Base-by-base conservation (phyloP, 2,888 invertebrate genomes). In the Apoda limacodes region DNA sequence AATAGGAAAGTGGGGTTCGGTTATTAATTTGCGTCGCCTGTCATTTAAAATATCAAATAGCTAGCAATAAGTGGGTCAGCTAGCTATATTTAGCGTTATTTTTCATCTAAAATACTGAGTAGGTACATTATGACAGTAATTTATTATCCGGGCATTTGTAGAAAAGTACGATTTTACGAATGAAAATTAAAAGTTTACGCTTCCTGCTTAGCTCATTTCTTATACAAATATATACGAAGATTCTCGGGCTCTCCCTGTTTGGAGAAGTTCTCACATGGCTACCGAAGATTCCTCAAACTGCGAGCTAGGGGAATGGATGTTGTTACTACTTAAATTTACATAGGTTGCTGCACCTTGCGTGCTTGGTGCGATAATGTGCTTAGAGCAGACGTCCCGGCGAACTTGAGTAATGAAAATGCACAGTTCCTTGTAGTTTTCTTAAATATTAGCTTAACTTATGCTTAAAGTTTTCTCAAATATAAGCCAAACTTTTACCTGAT, bases 141-240 rank as follows among this genome's bases (percentile, higher is more conserved):
- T n/a, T n/a, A n/a, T n/a, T n/a, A n/a, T n/a, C n/a, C n/a, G 5
- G 9, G 19, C 19, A 19, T 6, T 5, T 19, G 19, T 19, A 19
- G 6, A 19, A 19, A 19, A 7, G 19, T 19, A 19, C 9, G 9
- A 19, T 19, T 5, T 47, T 48, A 48, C 43, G 37, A 45, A 41
- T 40, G 47, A 59, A 61, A 50, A 45, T 52, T 54, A 59, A 59
- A 60, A 55, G 46, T 52, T 51, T 48, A 52, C 55, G 51, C 51
- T 66, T 66, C 58, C 59, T 59, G 53, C 58, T 60, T 52, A 55
- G 48, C 66, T 70, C 64, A 71, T 71, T 70, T 65, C 65, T 64
- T 64, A 69, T 56, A 66, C 68, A 68, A 71, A 72, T 71, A 55
- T 68, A 67, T 67, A 65, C 67, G 59, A 67, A 70, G 63, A 63